Evolutionary conservation across 2,888 invertebrate genomes (phyloP), one percentile per base, ranked within the genome.

Genomic region (Syritta pipiens): DNA sequence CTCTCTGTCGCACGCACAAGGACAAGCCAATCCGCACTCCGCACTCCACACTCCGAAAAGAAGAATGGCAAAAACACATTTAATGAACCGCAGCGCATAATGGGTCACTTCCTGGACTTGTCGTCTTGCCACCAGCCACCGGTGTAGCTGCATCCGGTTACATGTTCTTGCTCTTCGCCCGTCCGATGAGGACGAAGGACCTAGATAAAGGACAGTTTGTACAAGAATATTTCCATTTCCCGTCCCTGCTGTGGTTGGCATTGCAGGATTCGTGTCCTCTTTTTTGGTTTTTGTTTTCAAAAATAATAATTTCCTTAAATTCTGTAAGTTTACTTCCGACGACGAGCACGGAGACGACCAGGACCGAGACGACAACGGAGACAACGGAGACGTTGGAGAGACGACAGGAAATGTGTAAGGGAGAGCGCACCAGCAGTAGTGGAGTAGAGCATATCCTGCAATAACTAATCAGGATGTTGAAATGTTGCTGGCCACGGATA

Each of bases 391-490:
- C 17, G 6, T 5, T 37, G 20, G 19, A 22, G 10, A 48, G 37
- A 19, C 37, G 22, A 51, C 40, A 51, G 44, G 30, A 67, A 37
- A 74, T 10, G 46, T 12, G 4, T 24, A 51, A 51, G 63, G 44
- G 63, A 69, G 44, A 57, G 55, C 55, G 44, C 62, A 63, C 44
- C 32, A 63, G 48, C 67, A 51, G 62, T 59, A 59, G 46, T 60
- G 40, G 24, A 53, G 59, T 30, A 32, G 53, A 49, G 35, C 48
- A 57, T 72, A 60, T 72, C 72, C 68, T 49, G 62, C 75, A 68
- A 69, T 69, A 69, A 77, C 65, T 77, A 77, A 71, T 77, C 71
- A 77, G 72, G 77, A 72, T 72, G 65, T 65, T 72, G 77, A 72
- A 59, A 60, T 55, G 59, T 72, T 59, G 46, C 26, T 35, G 42